phyloP scores from a whole-genome alignment of 2,113 vertebrate genomes.

The Anthoscopus minutus region DNA sequence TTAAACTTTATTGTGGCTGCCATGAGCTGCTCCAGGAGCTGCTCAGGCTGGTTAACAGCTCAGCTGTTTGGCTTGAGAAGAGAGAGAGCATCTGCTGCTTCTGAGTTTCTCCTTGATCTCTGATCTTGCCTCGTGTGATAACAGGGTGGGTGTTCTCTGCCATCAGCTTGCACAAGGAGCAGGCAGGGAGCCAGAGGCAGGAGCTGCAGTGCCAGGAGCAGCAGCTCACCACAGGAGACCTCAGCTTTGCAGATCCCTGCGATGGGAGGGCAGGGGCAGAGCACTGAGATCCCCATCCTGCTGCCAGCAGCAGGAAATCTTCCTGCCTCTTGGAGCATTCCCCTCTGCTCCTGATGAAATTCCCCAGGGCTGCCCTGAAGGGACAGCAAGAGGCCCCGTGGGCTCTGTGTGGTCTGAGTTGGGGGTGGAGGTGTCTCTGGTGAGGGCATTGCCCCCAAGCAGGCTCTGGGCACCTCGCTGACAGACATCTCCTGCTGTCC shows the following conservation, averaged over 20 bases:
- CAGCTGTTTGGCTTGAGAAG: slow-evolving; percentile 42
- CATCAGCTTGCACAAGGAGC: not conserved
- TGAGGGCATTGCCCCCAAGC: not conserved
- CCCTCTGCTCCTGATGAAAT: not conserved
- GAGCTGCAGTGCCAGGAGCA: not conserved
- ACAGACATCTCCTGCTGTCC: not conserved
- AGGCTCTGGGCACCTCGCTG: not conserved
- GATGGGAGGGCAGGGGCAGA: not conserved
- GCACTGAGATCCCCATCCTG: not conserved
- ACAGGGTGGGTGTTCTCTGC: not conserved
- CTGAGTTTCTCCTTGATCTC: slow-evolving; percentile 23
- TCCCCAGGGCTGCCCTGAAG: not conserved
- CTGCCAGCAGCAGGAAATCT: not conserved
- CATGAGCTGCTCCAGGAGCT: not conserved
- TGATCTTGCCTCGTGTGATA: not conserved
- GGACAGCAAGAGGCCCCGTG: too few relatives aligned
- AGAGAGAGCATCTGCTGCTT: not conserved
- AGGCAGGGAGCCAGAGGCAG: not conserved
- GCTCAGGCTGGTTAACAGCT: slow-evolving; percentile 23
- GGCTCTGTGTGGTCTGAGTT: too few relatives aligned
- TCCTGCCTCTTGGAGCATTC: not conserved
- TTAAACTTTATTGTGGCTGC: slow-evolving; percentile 43
- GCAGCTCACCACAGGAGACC: not conserved
- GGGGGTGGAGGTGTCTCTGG: not conserved
- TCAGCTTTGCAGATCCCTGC: not conserved